Conservation (phyloP, 2,113 vertebrate species). For the Cephalophus harveyi region DNA sequence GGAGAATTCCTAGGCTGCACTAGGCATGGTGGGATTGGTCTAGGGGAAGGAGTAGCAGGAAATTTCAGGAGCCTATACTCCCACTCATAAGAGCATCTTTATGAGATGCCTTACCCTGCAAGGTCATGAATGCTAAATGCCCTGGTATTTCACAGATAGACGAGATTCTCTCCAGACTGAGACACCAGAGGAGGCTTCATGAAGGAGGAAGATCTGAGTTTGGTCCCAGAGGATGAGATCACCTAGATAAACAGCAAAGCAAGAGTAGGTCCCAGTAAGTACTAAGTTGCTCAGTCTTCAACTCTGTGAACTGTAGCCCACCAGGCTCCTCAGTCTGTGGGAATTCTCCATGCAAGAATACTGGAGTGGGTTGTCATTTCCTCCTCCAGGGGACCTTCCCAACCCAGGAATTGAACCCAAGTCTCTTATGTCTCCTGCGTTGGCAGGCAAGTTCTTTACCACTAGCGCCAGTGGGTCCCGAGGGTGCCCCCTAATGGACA, state of each 20-base stretch:
- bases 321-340: background rate
- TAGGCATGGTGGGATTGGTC: too few species aligned
- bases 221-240: background rate
- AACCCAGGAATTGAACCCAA: accelerated
- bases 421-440: background rate
- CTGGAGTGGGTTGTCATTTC: background rate
- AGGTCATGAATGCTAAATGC: background rate
- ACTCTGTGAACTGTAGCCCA: background rate
- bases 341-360: background rate
- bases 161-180: background rate
- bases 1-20: background rate
- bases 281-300: background rate
- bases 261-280: background rate
- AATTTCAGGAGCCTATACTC: background rate
- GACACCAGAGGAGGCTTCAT: background rate
- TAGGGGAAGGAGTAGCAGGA: background rate
- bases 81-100: background rate
- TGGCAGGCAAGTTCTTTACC: background rate
- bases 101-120: background rate
- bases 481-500: background rate
- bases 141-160: background rate
- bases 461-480: background rate
- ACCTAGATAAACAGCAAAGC: background rate
- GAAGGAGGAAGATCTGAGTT: background rate
- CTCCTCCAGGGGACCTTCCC: background rate